These are phyloP conservation scores for Nannoperca obscura DNA, from an alignment of 2,797 vertebrate genomes.

Conservation along the genomic window DNA sequence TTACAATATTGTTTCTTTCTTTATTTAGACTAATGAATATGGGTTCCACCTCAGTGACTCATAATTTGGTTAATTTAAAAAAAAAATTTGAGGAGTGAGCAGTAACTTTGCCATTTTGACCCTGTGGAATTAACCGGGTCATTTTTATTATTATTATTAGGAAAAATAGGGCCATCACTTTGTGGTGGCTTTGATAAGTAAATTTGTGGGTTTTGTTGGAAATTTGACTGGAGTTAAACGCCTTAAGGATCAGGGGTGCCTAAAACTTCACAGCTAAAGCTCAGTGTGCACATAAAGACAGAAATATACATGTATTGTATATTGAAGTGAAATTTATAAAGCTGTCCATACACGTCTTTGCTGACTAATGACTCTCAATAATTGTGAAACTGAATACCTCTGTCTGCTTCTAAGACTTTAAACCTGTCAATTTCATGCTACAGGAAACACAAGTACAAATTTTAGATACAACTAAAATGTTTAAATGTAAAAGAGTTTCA, in stretches of 20 bases:
- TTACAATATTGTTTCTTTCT: neutral
- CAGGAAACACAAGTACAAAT: neutral
- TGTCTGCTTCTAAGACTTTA: neutral
- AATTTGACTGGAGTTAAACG: too few species aligned
- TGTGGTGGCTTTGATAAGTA: conserved; percentile 2
- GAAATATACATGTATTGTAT: neutral
- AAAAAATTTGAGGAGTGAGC: too few species aligned
- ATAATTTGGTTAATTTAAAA: neutral
- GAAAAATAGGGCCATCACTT: neutral
- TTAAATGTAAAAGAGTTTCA: conserved; percentile 1
- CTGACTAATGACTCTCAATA: neutral
- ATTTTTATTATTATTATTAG: neutral
- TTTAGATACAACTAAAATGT: neutral
- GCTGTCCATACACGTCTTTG: too few species aligned
- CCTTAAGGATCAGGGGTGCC: too few species aligned
- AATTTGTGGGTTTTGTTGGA: conserved; percentile 1
- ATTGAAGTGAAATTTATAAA: neutral
- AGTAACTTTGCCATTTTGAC: neutral
- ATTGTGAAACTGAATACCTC: neutral
- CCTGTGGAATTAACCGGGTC: neutral
- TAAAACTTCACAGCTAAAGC: neutral
- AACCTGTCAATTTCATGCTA: neutral
- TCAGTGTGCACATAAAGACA: neutral
- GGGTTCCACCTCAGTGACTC: neutral
- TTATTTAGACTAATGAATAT: neutral